Conservation (phyloP, 2,113 vertebrate species). For the Chauna torquata region DNA sequence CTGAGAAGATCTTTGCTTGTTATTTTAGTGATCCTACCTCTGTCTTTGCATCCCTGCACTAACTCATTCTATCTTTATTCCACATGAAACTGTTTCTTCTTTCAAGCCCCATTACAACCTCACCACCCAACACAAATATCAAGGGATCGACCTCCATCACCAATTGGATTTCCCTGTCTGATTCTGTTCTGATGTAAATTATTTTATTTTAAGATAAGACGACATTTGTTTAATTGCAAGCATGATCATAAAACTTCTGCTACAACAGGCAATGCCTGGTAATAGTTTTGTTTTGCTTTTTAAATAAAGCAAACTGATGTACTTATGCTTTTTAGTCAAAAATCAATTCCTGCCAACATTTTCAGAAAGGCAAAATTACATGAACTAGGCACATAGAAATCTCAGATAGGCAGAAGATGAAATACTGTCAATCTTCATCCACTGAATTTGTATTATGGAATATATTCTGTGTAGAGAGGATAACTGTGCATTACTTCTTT, state of each 20-base stretch:
- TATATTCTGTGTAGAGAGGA: background rate
- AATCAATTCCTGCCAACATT: slow-evolving; percentile 24
- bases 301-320: background rate
- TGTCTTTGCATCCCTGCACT: background rate
- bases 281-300: slow-evolving; percentile 31
- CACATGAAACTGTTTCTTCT: background rate
- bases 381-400: background rate
- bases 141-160: background rate
- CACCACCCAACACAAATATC: background rate
- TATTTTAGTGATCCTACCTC: background rate
- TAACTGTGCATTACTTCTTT: background rate
- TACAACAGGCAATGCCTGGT: background rate
- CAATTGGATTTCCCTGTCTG: accelerated
- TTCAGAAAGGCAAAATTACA: slow-evolving; percentile 1
- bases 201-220: background rate
- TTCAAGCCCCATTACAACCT: background rate
- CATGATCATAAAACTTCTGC: background rate
- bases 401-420: background rate
- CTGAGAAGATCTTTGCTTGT: background rate
- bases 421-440: background rate
- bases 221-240: slow-evolving; percentile 16
- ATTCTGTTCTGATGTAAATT: background rate
- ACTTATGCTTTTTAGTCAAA: slow-evolving; percentile 1
- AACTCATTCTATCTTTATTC: background rate
- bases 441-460: background rate